Evolutionary conservation across 2,797 vertebrate genomes (phyloP).

Genomic region (Salmo trutta): DNA sequence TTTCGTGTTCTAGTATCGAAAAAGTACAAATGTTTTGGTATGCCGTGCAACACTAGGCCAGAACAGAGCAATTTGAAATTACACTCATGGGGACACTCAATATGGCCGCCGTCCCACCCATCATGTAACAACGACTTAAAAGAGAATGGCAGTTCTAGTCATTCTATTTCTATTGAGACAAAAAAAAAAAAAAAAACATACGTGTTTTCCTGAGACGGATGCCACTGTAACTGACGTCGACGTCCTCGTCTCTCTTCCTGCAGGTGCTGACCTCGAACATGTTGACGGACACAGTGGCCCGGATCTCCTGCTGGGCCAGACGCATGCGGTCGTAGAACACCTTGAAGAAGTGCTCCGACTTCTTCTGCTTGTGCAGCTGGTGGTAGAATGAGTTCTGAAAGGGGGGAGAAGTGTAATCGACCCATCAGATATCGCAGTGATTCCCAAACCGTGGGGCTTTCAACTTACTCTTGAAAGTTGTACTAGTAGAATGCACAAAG

Average conservation of each 20-base stretch:
- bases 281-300: constrained; percentile 92
- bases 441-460: no score
- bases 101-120: no score
- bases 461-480: no score
- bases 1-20: no score
- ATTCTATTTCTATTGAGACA: background rate
- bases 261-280: constrained; percentile 85
- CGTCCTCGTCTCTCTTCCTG: constrained; percentile 90
- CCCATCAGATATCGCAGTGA: no score
- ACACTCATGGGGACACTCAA: no score
- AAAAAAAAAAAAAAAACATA: background rate
- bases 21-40: no score
- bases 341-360: constrained; percentile 96
- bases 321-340: constrained; percentile 94
- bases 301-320: constrained; percentile 92
- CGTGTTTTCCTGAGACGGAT: constrained; percentile 75
- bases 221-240: constrained; percentile 60
- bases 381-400: constrained; percentile 88
- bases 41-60: no score
- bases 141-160: no score
- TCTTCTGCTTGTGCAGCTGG: constrained; percentile 91
- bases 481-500: no score
- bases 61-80: no score
- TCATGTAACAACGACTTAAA: no score
- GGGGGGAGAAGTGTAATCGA: background rate